These are phyloP conservation scores for Cheirogaleus medius DNA, from an alignment of 2,113 vertebrate genomes.

Conservation along the genomic window DNA sequence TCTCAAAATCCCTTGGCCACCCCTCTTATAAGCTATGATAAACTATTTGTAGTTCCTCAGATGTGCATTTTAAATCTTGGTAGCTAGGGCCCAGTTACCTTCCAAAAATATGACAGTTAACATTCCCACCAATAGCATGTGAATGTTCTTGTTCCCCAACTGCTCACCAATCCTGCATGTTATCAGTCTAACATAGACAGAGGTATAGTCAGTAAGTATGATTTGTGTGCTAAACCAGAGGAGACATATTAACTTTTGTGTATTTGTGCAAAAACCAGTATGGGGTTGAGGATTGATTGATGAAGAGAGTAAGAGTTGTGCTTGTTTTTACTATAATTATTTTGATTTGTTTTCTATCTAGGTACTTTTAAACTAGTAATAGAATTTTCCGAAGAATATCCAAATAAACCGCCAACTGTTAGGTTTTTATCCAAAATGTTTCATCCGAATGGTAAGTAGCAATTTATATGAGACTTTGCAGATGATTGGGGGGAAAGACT, in stretches of 20 bases:
- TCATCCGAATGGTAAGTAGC: constrained; percentile 97
- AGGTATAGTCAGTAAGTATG: not conserved
- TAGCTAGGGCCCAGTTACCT: not conserved
- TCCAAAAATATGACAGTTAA: constrained; percentile 14
- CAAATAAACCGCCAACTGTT: constrained; percentile 99
- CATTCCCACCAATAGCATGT: not conserved
- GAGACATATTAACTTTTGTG: not conserved
- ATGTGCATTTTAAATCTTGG: constrained; percentile 43
- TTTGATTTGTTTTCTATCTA: constrained; percentile 80
- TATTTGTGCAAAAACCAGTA: not conserved
- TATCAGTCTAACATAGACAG: not conserved
- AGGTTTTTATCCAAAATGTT: constrained; percentile 99
- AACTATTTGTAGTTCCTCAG: not conserved
- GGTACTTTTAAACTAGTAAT: constrained; percentile 99
- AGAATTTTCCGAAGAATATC: constrained; percentile 99
- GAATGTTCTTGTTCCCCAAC: not conserved
- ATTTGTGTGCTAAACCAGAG: not conserved
- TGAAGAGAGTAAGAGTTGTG: not conserved
- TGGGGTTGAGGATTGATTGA: constrained; percentile 21
- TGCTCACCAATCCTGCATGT: not conserved
- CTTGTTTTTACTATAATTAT: constrained; percentile 58
- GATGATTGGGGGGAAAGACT: not conserved
- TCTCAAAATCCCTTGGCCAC: not conserved
- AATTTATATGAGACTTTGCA: constrained; percentile 39
- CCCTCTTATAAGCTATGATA: not conserved